Evolutionary conservation across 1,140 invertebrate species (phyloP), one percentile per base, ranked within the genome.

Genomic region (Adelges cooleyi): DNA sequence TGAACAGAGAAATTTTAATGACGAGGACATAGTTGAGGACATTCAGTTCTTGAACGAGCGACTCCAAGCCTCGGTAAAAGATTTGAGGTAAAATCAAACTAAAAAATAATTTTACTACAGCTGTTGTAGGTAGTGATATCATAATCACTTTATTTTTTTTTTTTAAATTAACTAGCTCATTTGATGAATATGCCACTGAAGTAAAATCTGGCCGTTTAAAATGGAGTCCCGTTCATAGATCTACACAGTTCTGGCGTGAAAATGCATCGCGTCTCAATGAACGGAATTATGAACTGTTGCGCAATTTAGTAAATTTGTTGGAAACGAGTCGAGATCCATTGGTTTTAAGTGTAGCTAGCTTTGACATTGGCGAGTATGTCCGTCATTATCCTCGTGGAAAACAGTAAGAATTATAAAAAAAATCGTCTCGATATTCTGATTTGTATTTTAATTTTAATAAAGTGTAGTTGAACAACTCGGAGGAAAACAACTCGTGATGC

Each of bases 211-310:
- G 90, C 3, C 79, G 93, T 15, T 80, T 99, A 50, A 95, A 98
- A 77, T 99, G 97, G 97, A 96, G 92, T 29, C 97, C 96, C 0
- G 95, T 98, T n/a, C 97, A 99, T 78, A 96, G 96, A 75, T 98
- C 93, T 20, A 91, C 94, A 65, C 95, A 96, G 76, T 99, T 99
- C 79, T 99, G 96, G 96, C 83, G 94, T 67, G 97, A 99, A 79
- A 99, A 99, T 80, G 94, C 93, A 1, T 82, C 82, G 68, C 82
- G 92, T 40, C 80, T 99, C 23, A 98, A 97, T 76, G 97, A 99
- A 74, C 96, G 96, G 75, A 97, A 97, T 73, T 97, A 95, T 74
- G 95, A 99, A 76, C 78, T 99, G 65, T 77, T 99, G 22, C 90
- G 95, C 66, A 97, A 95, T 69, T 78, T 98, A 29, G 89, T 97